Evolutionary conservation across 2,113 vertebrate species (phyloP), one percentile per base, ranked within the genome.

Genomic region (Hippocampus guttulatus): DNA sequence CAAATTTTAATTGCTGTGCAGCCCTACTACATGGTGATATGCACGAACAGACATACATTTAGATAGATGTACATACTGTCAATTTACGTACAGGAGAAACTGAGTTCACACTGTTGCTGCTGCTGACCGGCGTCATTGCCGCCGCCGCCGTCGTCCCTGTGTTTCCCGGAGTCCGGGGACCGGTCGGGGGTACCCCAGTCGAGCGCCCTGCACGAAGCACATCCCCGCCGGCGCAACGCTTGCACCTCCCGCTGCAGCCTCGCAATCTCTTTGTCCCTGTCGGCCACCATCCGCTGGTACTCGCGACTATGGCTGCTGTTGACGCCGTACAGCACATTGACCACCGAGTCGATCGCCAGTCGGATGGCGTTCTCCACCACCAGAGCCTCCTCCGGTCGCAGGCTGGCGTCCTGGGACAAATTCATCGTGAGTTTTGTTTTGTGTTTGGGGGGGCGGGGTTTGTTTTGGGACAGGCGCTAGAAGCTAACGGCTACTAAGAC

Each of bases 251-350:
- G 66, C 54, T 88, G 86, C 0, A 90, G 81, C 68, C 87, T 77
- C 65, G 68, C 81, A 76, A 90, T 88, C 85, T 90, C 83, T 81
- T 83, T 84, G 82, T 91, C 87, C 77, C 81, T 79, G 67, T 90
- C 87, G 77, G 78, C 84, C 78, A 91, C 85, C 86, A 69, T 85
- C 75, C 82, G 76, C 72, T 87, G 79, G 69, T 80, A 80, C 75
- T 91, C 87, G 0, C 23, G 76, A 6, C 47, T 74, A 47, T 76
- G 76, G 71, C 73, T 63, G 25, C 81, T 62, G 76, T 83, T 84
- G 0, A 90, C 84, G 0, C 86, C 88, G 72, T 70, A 85, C 18
- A 90, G 58, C 27, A 89, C 89, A 76, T 91, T 90, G 1, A 90
- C 38, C 0, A 91, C 75, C 0, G 89, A 90, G 77, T 90, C 87